Conservation (phyloP, 2,888 invertebrate species). For the Phoronis australis region DNA sequence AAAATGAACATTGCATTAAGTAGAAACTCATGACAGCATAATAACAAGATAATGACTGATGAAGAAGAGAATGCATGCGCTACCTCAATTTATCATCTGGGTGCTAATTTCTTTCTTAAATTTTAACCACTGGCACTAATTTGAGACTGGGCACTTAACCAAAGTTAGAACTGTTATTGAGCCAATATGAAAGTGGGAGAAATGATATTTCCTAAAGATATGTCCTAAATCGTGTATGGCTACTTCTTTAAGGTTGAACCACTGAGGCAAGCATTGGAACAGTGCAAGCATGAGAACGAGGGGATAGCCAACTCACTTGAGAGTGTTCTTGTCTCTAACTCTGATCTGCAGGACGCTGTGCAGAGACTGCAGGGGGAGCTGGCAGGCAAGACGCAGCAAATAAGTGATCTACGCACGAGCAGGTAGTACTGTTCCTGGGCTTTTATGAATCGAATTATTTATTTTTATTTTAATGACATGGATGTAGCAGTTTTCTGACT, state of each 20-base stretch:
- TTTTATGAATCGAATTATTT: neutral
- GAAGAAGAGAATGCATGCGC: too few species aligned
- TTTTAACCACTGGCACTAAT: too few species aligned
- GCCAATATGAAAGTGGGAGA: too few species aligned
- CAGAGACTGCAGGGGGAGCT: conserved; percentile 18
- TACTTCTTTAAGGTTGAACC: conserved; percentile 15
- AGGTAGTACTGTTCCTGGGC: neutral
- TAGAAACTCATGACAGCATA: too few species aligned
- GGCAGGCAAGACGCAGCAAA: conserved; percentile 10
- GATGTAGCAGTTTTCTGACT: neutral
- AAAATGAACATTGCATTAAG: too few species aligned
- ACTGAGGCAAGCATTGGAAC: conserved; percentile 9
- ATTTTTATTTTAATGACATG: neutral
- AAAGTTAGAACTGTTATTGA: too few species aligned
- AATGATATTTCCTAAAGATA: too few species aligned
- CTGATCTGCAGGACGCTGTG: conserved; percentile 14
- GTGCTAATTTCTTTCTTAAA: too few species aligned
- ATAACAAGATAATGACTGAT: too few species aligned
- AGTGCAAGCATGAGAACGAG: conserved; percentile 14
- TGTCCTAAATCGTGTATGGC: too few species aligned
- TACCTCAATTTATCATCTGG: too few species aligned
- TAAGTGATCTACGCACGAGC: conserved; percentile 5
- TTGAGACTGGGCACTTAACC: too few species aligned
- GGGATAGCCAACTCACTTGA: conserved; percentile 17
- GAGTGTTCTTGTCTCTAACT: conserved; percentile 16